Evolutionary conservation across 2,888 invertebrate species (phyloP), one percentile per base, ranked within the genome.

Genomic region (Callinectes sapidus): DNA sequence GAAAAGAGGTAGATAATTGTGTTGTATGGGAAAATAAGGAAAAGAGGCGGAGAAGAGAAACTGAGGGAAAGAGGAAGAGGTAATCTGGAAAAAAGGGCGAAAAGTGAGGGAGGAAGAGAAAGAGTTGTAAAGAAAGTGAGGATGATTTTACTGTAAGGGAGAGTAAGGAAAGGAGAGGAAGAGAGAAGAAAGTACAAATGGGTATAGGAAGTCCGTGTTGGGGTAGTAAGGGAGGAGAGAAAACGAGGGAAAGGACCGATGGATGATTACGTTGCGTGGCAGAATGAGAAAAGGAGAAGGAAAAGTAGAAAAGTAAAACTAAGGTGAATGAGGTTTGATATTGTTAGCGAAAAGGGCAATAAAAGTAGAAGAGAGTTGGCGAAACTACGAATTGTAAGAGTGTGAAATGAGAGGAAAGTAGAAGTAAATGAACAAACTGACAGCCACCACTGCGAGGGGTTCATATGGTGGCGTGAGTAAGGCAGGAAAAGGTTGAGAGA

Each of bases 31-130:
- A 85, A 32, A 61, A 35, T 55, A 61, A 61, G 61, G 28, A 61
- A 66, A 61, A 16, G 35, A 61, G 8, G 32, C 2, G 71, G 77
- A 77, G 90, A 66, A 77, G 77, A 90, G n/a, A 90, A 66, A 90
- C 23, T 10, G 90, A 77, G 77, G n/a, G 71, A 71, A 32, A 39
- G 55, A n/a, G n/a, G 23, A 35, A n/a, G 35, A 66, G 39, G 71
- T n/a, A n/a, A n/a, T n/a, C n/a, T n/a, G 55, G 77, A 35, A 32
- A 32, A 66, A 71, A 71, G 32, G 18, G 54, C 6, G 66, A 32
- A 54, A 39, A 77, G 28, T 23, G 13, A n/a, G 28, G 66, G 90
- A 42, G 71, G 42, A 18, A 86, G 85, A 32, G 86, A n/a, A 61
- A 10, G 32, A n/a, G 14, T 16, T n/a, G 55, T 28, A n/a, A 77